phyloP scores from a whole-genome alignment of 2,113 vertebrate genomes.

The Xyliphius kryptos region DNA sequence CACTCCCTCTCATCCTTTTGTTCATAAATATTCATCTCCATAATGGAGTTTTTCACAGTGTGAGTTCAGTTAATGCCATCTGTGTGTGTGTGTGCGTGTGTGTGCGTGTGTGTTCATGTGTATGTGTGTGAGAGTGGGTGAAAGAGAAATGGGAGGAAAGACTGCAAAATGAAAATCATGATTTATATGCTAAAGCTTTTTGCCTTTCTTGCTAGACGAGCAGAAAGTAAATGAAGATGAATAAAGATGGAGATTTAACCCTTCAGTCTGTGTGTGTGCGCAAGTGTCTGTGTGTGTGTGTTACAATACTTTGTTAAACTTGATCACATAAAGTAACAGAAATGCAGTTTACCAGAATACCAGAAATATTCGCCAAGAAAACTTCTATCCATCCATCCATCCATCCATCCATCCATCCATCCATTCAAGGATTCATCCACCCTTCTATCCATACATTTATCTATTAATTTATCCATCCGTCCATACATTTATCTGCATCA shows the following conservation, averaged over 20 bases:
- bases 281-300: too few relatives aligned
- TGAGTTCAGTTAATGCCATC: slow-evolving; percentile 42
- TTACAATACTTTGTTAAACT: too few relatives aligned
- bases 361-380: too few relatives aligned
- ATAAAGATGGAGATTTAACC: slow-evolving; percentile 5
- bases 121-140: neutral
- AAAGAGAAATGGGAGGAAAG: neutral
- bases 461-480: too few relatives aligned
- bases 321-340: too few relatives aligned
- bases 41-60: slow-evolving; percentile 46
- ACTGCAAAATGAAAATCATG: slow-evolving; percentile 8
- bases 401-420: too few relatives aligned
- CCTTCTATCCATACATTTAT: too few relatives aligned
- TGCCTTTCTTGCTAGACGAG: neutral
- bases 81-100: slow-evolving; percentile 9
- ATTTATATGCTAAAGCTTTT: slow-evolving; percentile 24
- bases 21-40: slow-evolving; percentile 46
- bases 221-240: slow-evolving; percentile 18
- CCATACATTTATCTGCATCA: too few relatives aligned
- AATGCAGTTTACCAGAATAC: too few relatives aligned
- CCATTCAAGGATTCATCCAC: too few relatives aligned
- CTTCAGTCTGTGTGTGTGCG: too few relatives aligned
- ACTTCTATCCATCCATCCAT: too few relatives aligned
- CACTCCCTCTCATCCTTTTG: slow-evolving; percentile 34
- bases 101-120: neutral